Conservation (phyloP, 2,113 vertebrate species). For the Lethenteron camtschaticum region DNA sequence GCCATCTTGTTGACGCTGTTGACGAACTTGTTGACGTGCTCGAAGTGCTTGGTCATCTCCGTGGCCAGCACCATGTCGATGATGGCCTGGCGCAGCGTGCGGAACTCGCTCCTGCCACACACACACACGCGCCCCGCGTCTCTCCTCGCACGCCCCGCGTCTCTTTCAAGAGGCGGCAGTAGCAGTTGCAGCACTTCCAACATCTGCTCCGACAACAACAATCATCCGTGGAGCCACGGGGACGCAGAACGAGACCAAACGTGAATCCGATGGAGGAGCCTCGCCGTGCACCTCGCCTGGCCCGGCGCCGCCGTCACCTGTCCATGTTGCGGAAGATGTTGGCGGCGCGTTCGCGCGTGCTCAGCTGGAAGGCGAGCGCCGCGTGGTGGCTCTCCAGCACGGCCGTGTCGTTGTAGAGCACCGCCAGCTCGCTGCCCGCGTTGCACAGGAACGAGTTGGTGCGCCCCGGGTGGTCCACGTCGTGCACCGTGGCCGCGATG, state of each 20-base stretch:
- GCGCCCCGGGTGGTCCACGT: conserved; percentile 68
- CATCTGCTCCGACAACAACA: no score
- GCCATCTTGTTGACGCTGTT: conserved; percentile 86
- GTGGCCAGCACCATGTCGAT: conserved; percentile 96
- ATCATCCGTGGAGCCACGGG: no score
- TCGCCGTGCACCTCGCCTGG: no score
- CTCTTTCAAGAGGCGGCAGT: no score
- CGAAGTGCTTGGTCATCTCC: conserved; percentile 91
- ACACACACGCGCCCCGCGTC: no score
- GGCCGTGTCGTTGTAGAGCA: conserved; percentile 79
- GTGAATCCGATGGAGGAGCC: no score
- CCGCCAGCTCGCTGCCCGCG: conserved; percentile 65
- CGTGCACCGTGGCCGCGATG: conserved; percentile 78
- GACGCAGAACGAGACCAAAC: no score
- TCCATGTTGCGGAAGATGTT: conserved; percentile 91
- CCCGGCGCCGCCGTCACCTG: conserved; percentile 26
- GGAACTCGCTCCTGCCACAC: conserved; percentile 48
- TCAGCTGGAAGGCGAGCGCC: conserved; percentile 78
- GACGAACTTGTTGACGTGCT: conserved; percentile 88
- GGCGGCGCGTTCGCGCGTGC: conserved; percentile 52
- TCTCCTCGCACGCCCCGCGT: no score
- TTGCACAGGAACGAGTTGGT: conserved; percentile 94
- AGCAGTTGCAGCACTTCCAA: no score
- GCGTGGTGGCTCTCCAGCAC: conserved; percentile 85
- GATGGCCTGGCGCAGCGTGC: conserved; percentile 63